Evolutionary conservation across 2,113 vertebrate species (phyloP).

Genomic region (Petromus typicus): DNA sequence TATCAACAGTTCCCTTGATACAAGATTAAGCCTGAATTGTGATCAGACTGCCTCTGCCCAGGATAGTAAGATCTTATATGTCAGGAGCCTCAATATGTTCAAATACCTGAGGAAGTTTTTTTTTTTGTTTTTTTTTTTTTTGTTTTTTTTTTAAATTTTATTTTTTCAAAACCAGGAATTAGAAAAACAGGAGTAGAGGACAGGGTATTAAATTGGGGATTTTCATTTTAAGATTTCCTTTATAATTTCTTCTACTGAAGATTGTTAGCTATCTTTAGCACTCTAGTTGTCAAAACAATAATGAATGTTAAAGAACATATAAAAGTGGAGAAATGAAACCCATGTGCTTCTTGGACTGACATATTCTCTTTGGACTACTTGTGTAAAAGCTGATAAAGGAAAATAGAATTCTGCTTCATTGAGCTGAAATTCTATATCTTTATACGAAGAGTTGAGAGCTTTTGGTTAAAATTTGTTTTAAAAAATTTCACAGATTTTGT

Average conservation of each 20-base stretch:
- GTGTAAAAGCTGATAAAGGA: not conserved
- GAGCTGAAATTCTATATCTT: not conserved
- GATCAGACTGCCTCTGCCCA: conserved; percentile 54
- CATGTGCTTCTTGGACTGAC: not conserved
- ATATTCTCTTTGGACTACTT: too few relatives aligned
- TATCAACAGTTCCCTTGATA: conserved; percentile 43
- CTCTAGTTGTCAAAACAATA: not conserved
- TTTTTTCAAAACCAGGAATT: not conserved
- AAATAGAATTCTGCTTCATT: not conserved
- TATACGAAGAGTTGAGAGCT: not conserved
- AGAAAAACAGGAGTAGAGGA: not conserved
- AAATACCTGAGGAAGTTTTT: conserved; percentile 49
- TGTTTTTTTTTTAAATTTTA: conserved; percentile 75
- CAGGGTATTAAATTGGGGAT: not conserved
- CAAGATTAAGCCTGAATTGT: conserved; percentile 46
- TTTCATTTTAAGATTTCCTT: conserved; percentile 8
- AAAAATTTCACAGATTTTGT: conserved; percentile 28
- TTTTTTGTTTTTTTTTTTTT: too few relatives aligned
- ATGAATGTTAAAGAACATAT: not conserved
- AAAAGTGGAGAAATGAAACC: not conserved
- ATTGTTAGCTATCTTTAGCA: not conserved
- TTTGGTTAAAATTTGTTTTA: conserved; percentile 43
- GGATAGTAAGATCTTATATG: conserved; percentile 64
- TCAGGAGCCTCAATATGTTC: conserved; percentile 50
- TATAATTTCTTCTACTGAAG: not conserved